Conservation (phyloP, 2,888 invertebrate genomes). For the Cepaea hortensis region DNA sequence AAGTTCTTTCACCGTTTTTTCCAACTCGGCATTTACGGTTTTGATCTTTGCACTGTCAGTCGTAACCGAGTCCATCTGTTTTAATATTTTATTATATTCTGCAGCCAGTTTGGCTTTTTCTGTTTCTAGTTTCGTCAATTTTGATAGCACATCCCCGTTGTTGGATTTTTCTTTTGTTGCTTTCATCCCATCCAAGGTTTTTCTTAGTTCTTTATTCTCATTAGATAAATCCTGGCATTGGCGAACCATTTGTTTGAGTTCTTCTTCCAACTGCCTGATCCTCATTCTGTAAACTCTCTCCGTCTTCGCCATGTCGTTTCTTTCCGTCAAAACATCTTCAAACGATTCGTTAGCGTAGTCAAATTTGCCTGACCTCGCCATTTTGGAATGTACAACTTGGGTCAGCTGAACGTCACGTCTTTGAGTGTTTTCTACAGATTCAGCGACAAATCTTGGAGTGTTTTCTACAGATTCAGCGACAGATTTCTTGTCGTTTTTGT, state of each 20-base stretch:
- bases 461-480: neutral
- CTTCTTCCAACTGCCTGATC: conserved; percentile 67
- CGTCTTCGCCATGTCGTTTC: conserved; percentile 61
- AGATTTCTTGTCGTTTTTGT: neutral
- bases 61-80: conserved; percentile 42
- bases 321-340: conserved; percentile 61
- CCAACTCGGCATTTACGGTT: conserved; percentile 57
- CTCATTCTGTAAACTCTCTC: conserved; percentile 63
- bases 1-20: conserved; percentile 56
- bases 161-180: neutral
- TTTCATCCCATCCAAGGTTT: conserved; percentile 57
- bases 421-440: neutral
- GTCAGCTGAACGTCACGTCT: neutral
- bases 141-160: conserved; percentile 28
- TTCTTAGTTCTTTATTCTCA: conserved; percentile 60
- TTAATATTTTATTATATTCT: conserved; percentile 35
- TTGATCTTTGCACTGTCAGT: conserved; percentile 62
- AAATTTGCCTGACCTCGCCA: conserved; percentile 22
- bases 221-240: conserved; percentile 61
- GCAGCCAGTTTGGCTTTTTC: conserved; percentile 51
- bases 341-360: conserved; percentile 54
- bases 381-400: neutral
- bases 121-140: conserved; percentile 42
- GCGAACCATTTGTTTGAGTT: conserved; percentile 62
- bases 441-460: neutral